Base-by-base conservation (phyloP, 1,140 invertebrate genomes). In the Papilio polyxenes region DNA sequence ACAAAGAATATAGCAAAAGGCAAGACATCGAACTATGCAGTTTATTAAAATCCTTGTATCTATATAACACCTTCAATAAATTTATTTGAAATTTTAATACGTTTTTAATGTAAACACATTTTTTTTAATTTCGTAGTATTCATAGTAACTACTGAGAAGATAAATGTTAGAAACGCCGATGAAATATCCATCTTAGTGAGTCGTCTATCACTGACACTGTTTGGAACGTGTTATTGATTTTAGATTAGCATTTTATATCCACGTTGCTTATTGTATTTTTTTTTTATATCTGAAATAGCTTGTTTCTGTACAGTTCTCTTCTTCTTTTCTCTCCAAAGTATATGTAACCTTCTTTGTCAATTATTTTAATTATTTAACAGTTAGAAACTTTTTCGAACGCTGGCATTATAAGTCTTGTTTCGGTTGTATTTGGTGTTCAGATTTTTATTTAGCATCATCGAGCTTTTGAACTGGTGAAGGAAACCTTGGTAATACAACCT, bases 241-340 rank as follows among this genome's bases (percentile, higher is more conserved):
- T 23, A 75, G n/a, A 75, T 51, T 51, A 75, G n/a, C 48, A 23
- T 44, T n/a, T 49, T 75, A 13, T 23, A 40, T 75, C 37, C n/a
- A 8, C 9, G n/a, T 49, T 48, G 74, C 9, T 75, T 44, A 7
- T 6, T 44, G 7, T 44, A 6, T 44, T 44, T 44, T 11, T 48
- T 40, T 75, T 75, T 75, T 8, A 40, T 44, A 8, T 37, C 0
- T 2, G 9, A 40, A 37, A 40, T 72, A 17, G 69, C 69, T 72
- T 72, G 37, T 31, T 62, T 62, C n/a, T 23, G 6, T 62, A 62
- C 3, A 20, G 59, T 23, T 11, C 37, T 40, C 17, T 44, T 74
- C 59, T 62, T 48, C 59, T 84, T 82, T 84, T 81, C 83, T 80
- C 83, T 83, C 65, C 80, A 84, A 84, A 17, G 1, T 59, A 56